Evolutionary conservation across 64 coral and sea anemone species (phyloP), one percentile per base, ranked within the genome.

Genomic region (Orbicella faveolata): DNA sequence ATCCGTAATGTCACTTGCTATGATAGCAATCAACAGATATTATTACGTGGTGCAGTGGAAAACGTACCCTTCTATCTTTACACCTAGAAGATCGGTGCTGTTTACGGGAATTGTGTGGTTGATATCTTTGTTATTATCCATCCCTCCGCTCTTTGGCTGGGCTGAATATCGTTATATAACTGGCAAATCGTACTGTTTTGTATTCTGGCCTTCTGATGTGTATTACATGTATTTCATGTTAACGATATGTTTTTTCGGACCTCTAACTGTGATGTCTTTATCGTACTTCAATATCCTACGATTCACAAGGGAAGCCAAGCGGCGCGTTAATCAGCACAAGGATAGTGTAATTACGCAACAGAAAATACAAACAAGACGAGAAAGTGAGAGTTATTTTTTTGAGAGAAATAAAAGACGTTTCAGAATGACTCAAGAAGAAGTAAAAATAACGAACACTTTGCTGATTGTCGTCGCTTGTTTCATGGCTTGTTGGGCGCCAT

Each of bases 11-110:
- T 88, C 90, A 16, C 88, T 98, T 74, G 90, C 90, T 48, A 78
- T 98, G 69, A 98, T 98, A 25, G 93, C 93, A 11, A 77, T 98
- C 9, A 94, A 98, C 87, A 76, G 96, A 44, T 93, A 92, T 34
- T 94, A 88, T 87, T 94, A 81, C 36, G 84, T 98, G 8, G 93
- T 94, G 23, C 61, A 95, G 9, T 98, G 96, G 96, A 95, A 77
- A n/a, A 86, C 33, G 3, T 98, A 98, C 63, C 61, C 61, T 23
- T 20, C 17, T 3, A 65, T 62, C 36, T 98, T 95, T 54, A 90
- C 82, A 36, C 83, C 73, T 6, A 57, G 69, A 33, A 82, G 81
- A 67, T 82, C 73, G n/a, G 35, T 83, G 1, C 10, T 94, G 1
- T 98, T 73, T 10, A 81, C 70, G 34, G n/a, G 78, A 39, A 6